These are phyloP conservation scores for Drosophila littoralis DNA, from an alignment of 1,140 invertebrate species.

Conservation along the genomic window DNA sequence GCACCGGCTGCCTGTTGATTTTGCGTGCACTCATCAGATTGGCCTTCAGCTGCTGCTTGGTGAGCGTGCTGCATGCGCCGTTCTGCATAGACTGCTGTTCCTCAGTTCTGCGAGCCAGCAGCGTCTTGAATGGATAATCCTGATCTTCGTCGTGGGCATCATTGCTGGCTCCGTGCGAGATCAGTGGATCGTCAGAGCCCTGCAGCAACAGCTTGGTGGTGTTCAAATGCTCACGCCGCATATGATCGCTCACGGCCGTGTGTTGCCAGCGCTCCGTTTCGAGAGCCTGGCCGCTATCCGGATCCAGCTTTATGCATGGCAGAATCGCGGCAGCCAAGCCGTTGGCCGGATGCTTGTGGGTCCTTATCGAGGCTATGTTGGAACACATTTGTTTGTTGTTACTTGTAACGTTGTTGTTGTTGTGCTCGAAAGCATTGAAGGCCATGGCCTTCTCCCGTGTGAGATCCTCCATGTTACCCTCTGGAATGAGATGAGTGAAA, in stretches of 20 bases:
- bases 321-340: conserved; percentile 13
- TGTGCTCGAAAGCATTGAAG: conserved; percentile 21
- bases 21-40: conserved; percentile 72
- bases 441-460: conserved; percentile 32
- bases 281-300: conserved; percentile 42
- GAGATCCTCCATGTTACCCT: conserved; percentile 34
- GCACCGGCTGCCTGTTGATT: conserved; percentile 17
- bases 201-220: conserved; percentile 68
- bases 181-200: conserved; percentile 80
- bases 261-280: conserved; percentile 59
- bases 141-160: conserved; percentile 78
- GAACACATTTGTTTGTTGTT: conserved; percentile 30
- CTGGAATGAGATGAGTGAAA: conserved; percentile 10
- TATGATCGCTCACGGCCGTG: conserved; percentile 33
- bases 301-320: conserved; percentile 66
- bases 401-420: conserved; percentile 17
- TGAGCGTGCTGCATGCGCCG: conserved; percentile 70
- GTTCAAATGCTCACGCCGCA: conserved; percentile 52
- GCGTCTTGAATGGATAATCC: conserved; percentile 70
- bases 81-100: conserved; percentile 42
- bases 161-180: conserved; percentile 72
- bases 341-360: conserved; percentile 13
- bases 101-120: conserved; percentile 58
- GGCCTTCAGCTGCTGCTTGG: conserved; percentile 79
- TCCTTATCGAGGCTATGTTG: conserved; percentile 13